A percentile compares a stretch with the other conserved stretches of the same genome.
Evolutionary conservation across 2,113 vertebrate species (phyloP).

Genomic region (Sula dactylatra): DNA sequence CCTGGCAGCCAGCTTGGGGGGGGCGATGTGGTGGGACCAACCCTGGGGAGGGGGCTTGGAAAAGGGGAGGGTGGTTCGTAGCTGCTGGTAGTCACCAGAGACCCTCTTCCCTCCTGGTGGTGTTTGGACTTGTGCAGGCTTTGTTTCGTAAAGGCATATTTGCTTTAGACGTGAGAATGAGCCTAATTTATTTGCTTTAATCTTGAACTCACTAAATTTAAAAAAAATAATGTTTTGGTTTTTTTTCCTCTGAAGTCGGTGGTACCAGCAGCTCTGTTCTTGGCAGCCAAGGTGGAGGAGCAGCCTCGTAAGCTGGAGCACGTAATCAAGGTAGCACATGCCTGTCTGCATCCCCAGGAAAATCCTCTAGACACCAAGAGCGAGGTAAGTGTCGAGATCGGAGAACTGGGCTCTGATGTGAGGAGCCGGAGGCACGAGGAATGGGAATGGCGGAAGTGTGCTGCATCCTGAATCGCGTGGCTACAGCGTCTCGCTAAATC

Average conservation of each 20-base stretch:
- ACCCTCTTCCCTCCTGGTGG: not conserved
- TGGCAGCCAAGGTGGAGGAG: conserved; percentile 96
- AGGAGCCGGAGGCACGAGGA: not conserved
- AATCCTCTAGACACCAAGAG: conserved; percentile 89
- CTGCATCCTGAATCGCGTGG: not conserved
- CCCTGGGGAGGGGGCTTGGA: not conserved
- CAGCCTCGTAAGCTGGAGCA: conserved; percentile 95
- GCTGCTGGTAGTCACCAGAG: fast-evolving
- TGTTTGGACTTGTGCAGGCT: fast-evolving
- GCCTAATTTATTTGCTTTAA: fast-evolving
- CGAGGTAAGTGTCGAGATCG: conserved; percentile 78
- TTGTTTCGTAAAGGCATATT: fast-evolving
- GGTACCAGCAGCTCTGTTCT: conserved; percentile 90
- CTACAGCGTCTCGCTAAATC: not conserved
- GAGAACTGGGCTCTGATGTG: not conserved
- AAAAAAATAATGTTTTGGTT: no score
- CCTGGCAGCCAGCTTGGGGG: not conserved
- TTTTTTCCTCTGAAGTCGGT: conserved; percentile 74
- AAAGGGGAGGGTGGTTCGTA: no score
- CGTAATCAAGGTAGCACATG: conserved; percentile 93
- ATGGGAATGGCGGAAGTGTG: not conserved
- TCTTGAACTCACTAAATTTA: fast-evolving
- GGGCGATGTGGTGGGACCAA: fast-evolving
- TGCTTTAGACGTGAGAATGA: not conserved
- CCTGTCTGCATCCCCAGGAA: conserved; percentile 91